These are phyloP conservation scores for Mactra quadrangularis DNA, from an alignment of 1,140 invertebrate genomes.

Conservation along the genomic window DNA sequence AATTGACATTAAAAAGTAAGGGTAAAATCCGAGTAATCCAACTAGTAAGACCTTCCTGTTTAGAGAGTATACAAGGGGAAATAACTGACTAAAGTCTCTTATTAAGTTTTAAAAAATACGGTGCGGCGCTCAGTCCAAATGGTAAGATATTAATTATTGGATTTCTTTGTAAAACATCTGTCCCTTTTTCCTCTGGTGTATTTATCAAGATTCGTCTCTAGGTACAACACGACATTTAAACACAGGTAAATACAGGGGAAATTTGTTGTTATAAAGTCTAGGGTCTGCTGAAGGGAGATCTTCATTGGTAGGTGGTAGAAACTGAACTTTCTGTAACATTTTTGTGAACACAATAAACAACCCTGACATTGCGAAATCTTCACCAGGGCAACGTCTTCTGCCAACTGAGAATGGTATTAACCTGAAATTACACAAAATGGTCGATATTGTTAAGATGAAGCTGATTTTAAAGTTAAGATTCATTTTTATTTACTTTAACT, in stretches of 20 bases:
- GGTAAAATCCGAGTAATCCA: no score
- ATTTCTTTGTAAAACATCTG: no score
- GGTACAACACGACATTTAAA: conserved; percentile 39
- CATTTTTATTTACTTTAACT: not conserved
- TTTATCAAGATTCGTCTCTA: not conserved
- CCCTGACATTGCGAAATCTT: conserved; percentile 52
- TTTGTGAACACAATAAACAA: conserved; percentile 28
- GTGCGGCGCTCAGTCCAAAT: no score
- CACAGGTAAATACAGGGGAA: conserved; percentile 30
- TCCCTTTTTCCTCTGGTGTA: no score
- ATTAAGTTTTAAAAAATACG: no score
- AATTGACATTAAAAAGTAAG: no score
- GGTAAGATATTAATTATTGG: no score
- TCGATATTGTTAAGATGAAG: not conserved
- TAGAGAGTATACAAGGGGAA: no score
- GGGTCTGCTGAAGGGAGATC: conserved; percentile 53
- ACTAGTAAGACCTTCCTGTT: no score
- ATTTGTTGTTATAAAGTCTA: conserved; percentile 49
- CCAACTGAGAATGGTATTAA: conserved; percentile 58
- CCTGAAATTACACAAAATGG: conserved; percentile 28
- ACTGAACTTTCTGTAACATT: conserved; percentile 33
- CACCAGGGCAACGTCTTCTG: conserved; percentile 49
- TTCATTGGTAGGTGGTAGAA: conserved; percentile 19
- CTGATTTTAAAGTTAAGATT: not conserved
- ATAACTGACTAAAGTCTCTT: no score